Percentiles rank a stretch among this genome's conserved stretches.
These are phyloP conservation scores for Agrenia bidenticulata DNA, from an alignment of 2,888 invertebrate species.

Conservation along the genomic window DNA sequence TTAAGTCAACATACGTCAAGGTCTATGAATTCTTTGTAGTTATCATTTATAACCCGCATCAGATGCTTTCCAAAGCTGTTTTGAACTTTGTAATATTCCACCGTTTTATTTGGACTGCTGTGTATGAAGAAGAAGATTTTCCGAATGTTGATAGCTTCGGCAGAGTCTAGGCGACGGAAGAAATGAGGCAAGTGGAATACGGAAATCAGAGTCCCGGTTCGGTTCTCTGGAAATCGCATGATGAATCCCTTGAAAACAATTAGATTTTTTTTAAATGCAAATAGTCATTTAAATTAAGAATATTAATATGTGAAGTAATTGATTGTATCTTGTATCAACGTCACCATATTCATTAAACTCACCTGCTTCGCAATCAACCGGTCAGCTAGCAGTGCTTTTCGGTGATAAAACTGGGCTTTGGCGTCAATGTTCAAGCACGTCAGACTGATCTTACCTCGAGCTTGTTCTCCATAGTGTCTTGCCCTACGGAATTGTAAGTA, in stretches of 20 bases:
- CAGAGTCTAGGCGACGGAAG: conserved; percentile 55
- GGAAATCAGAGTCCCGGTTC: conserved; percentile 35
- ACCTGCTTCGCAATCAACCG: conserved; percentile 67
- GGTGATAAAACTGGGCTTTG: conserved; percentile 65
- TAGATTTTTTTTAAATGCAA: too few relatives aligned
- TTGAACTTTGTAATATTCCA: conserved; percentile 24
- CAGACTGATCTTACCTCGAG: conserved; percentile 66
- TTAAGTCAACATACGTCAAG: conserved; percentile 8
- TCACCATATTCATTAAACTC: conserved; percentile 68
- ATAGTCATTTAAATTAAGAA: too few relatives aligned
- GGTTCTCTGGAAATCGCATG: conserved; percentile 39
- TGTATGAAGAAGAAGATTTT: conserved; percentile 24
- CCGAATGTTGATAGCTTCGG: conserved; percentile 18
- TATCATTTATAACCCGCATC: conserved; percentile 17
- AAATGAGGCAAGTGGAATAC: conserved; percentile 66
- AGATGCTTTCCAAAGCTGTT: conserved; percentile 32
- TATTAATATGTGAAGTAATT: too few relatives aligned
- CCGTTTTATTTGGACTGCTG: conserved; percentile 20
- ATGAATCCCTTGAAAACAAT: conserved; percentile 64
- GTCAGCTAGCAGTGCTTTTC: conserved; percentile 64
- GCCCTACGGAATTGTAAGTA: conserved; percentile 54
- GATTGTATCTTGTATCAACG: too few relatives aligned
- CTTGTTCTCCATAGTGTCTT: conserved; percentile 69
- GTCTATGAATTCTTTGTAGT: conserved; percentile 22
- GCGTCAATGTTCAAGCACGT: conserved; percentile 60